phyloP scores from a whole-genome alignment of 2,797 vertebrate species.

The Pogoniulus pusillus region DNA sequence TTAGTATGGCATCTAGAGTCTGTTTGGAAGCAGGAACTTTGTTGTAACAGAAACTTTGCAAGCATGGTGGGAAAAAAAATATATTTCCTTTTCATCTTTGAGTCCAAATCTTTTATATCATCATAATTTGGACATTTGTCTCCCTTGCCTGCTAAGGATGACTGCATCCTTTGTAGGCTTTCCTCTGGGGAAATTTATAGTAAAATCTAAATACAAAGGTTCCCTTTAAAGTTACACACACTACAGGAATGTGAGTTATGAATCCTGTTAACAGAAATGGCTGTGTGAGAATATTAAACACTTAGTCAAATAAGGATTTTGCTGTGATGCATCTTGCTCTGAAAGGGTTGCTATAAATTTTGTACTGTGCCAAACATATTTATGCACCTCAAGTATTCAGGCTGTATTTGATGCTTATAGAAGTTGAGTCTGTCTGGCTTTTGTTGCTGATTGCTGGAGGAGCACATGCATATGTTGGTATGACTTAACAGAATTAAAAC shows the following conservation, averaged over 20 bases:
- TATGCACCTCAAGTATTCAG: neutral
- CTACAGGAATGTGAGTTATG: slow-evolving; percentile 47
- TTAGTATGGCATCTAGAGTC: neutral
- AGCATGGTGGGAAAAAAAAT: neutral
- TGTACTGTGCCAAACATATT: neutral
- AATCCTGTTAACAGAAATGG: slow-evolving; percentile 34
- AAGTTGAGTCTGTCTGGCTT: neutral
- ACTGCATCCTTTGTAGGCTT: neutral
- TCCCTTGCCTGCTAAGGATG: neutral
- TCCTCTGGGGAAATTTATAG: slow-evolving; percentile 28
- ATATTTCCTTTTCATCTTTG: neutral
- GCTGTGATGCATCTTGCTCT: neutral
- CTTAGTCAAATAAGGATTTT: slow-evolving; percentile 40
- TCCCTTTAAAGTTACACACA: slow-evolving; percentile 35
- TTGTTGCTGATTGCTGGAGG: slow-evolving; percentile 2
- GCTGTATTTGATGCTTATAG: neutral
- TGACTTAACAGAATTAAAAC: neutral
- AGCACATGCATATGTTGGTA: neutral
- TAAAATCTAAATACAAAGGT: neutral
- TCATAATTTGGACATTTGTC: neutral
- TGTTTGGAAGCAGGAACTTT: neutral
- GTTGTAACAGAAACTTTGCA: neutral
- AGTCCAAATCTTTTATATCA: neutral
- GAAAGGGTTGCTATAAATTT: slow-evolving; percentile 35
- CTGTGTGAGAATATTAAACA: slow-evolving; percentile 32